Evolutionary conservation across 2,888 invertebrate species (phyloP).

Genomic region (Leucophenga montana): DNA sequence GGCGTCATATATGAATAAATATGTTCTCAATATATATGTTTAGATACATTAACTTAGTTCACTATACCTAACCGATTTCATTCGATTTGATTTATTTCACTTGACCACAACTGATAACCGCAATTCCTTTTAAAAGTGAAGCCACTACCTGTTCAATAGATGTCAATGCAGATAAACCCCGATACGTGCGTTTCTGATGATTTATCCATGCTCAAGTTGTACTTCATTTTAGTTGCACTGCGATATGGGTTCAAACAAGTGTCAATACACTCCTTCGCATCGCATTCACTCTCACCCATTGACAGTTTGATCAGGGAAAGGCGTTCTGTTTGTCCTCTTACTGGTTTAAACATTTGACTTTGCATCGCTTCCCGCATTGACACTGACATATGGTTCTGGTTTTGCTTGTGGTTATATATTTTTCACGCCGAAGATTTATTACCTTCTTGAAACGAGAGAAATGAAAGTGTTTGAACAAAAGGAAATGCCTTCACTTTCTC

Average conservation of each 20-base stretch:
- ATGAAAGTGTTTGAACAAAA: conserved; percentile 6
- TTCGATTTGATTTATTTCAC: too few relatives aligned
- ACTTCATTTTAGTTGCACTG: conserved; percentile 43
- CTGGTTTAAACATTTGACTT: conserved; percentile 23
- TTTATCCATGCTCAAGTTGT: conserved; percentile 31
- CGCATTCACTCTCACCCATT: conserved; percentile 7
- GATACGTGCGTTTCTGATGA: conserved; percentile 54
- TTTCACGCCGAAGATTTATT: conserved; percentile 63
- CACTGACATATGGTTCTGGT: conserved; percentile 57
- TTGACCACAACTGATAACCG: neutral
- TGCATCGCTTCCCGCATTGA: conserved; percentile 46
- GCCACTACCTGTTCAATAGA: conserved; percentile 36
- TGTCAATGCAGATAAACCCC: conserved; percentile 29
- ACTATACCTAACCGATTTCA: too few relatives aligned
- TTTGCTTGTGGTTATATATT: conserved; percentile 52
- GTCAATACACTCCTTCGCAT: conserved; percentile 56
- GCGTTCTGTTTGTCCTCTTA: conserved; percentile 10
- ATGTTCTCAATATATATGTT: too few relatives aligned
- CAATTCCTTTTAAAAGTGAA: conserved; percentile 5
- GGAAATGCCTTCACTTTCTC: neutral
- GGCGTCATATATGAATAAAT: neutral
- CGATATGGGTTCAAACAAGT: conserved; percentile 56
- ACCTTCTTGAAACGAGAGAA: conserved; percentile 25
- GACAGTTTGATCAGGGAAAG: conserved; percentile 5
- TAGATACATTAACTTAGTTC: too few relatives aligned